Conservation (phyloP, 2,888 invertebrate species). For the Orchesellides sinensis region DNA sequence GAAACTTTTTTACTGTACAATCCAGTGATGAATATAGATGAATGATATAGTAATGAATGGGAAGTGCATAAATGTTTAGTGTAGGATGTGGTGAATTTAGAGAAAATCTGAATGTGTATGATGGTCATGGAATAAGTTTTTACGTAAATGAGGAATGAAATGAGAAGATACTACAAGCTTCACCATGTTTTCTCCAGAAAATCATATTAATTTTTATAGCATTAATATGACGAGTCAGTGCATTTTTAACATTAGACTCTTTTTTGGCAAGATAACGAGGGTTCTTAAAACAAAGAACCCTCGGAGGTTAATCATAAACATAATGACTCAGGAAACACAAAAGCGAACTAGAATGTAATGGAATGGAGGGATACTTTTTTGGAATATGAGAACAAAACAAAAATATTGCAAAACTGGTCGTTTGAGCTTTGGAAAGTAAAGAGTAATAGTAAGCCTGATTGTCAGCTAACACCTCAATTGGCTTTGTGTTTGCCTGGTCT, state of each 20-base stretch:
- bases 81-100: neutral
- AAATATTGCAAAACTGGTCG: conserved; percentile 16
- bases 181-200: conserved; percentile 15
- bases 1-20: conserved; percentile 5
- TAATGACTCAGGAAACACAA: conserved; percentile 43
- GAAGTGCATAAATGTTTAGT: neutral
- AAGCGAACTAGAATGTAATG: conserved; percentile 22
- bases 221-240: conserved; percentile 36
- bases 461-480: conserved; percentile 5
- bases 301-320: conserved; percentile 35
- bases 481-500: neutral
- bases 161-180: conserved; percentile 40
- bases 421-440: conserved; percentile 16
- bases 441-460: conserved; percentile 1
- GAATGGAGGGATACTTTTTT: too few species aligned
- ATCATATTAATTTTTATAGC: conserved; percentile 30
- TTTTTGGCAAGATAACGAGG: conserved; percentile 60
- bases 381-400: neutral
- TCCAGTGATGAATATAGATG: neutral
- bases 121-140: too few species aligned
- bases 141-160: conserved; percentile 1
- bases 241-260: conserved; percentile 20
- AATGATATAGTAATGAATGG: conserved; percentile 5
- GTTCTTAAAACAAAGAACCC: neutral
- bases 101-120: conserved; percentile 12